Evolutionary conservation across 2,113 vertebrate genomes (phyloP), one percentile per base, ranked within the genome.

Genomic region (Pteruthius melanotis): DNA sequence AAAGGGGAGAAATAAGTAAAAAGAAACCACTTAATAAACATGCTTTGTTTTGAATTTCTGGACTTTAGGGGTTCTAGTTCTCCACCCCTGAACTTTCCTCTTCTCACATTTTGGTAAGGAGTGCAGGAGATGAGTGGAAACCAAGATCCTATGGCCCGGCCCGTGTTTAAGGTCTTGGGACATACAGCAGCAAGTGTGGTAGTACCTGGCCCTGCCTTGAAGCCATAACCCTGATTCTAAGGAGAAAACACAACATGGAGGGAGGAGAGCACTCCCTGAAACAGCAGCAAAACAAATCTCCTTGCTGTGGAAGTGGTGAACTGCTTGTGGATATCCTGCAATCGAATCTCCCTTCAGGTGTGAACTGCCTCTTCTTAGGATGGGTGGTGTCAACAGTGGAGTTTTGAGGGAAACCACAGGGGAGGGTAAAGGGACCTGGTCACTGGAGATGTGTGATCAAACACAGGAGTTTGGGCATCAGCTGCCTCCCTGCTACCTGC

Each of bases 11-110:
- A 87, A 59, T 83, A 85, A 96, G 84, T 94, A 90, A 96, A 94
- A 96, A 95, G 83, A 86, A 82, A 95, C 93, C 84, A 96, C 84
- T 95, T 97, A 94, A 95, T 91, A 94, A 95, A 95, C 10, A 61
- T 84, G 75, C 80, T 95, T 94, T 4, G 3, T 94, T 95, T 77
- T 92, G 59, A 87, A 63, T 86, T 87, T 90, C 76, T 95, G 82
- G 68, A 37, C 59, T 90, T 39, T 14, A 57, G 83, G 81, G 37
- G 11, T 60, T 87, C 63, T 84, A 64, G 76, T 59, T 90, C 28
- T 84, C 74, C 27, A 39, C 75, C n/a, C 6, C 85, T 82, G 79
- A 82, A 13, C 7, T 56, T 18, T 74, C 22, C 11, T 52, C 27
- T 68, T 76, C 61, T 82, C 49, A 47, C 9, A 13, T 13, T 30